Base-by-base conservation (phyloP, 2,797 vertebrate species). In the Sparus aurata region DNA sequence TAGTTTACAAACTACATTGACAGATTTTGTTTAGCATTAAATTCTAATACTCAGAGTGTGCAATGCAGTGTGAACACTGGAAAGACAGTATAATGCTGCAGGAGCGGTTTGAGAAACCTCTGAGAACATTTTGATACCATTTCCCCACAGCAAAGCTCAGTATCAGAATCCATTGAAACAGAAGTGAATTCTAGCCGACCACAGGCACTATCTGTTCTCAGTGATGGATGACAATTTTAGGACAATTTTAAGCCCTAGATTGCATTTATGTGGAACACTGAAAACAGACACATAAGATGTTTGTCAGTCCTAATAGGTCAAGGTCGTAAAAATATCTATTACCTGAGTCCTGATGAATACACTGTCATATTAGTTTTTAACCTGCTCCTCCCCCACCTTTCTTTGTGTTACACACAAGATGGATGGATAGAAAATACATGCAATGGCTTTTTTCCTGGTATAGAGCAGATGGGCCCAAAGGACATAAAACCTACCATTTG, bases 401-500 rank as follows among this genome's bases (percentile, higher is more conserved):
- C 45, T 76, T 54, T 2, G 46, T 77, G 52, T 60, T 57, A 4
- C 57, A 45, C 45, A n/a, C 1, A 1, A 62, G 59, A 79, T 60
- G 30, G 34, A 34, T 58, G 17, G 52, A 75, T 75, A 30, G 41
- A 82, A 75, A 78, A 76, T 13, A 73, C 53, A 63, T 30, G 46
- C 61, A 20, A 30, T 27, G 22, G 30, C 69, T 58, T 63, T 58
- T 63, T 46, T 69, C 27, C 23, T 0, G 0, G 30, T 57, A 57
- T 78, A 78, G 72, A 86, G 77, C 86, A 87, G 63, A 82, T 82
- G 74, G 66, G 64, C 47, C 80, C 8, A 59, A 30, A 52, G 75
- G 87, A 85, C 64, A 81, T 68, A 30, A 70, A 70, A 80, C 34
- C 1, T 74, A 49, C 43, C 80, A 75, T 89, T 81, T 83, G 73